Conservation (phyloP, 2,113 vertebrate species). For the Labeo catla region DNA sequence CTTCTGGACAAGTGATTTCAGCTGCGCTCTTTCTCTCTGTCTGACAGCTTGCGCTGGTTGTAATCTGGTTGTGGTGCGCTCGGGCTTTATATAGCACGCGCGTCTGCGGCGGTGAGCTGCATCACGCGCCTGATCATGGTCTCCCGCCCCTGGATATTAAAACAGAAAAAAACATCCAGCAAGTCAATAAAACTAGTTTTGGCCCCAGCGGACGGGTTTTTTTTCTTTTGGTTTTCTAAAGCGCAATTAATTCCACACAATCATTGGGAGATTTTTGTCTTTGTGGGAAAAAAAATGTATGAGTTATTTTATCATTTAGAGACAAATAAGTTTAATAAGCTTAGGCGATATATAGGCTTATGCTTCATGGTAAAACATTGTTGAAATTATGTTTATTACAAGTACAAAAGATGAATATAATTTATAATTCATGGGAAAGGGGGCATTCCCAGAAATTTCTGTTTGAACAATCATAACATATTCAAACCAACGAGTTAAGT, state of each 20-base stretch:
- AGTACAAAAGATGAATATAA: background rate
- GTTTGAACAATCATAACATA: background rate
- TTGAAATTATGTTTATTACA: background rate
- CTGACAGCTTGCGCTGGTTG: conserved; percentile 50
- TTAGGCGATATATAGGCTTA: background rate
- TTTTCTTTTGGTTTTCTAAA: conserved; percentile 66
- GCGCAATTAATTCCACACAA: conserved; percentile 52
- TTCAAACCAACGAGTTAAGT: background rate
- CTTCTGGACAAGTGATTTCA: conserved; percentile 1
- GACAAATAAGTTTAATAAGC: background rate
- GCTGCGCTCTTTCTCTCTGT: background rate
- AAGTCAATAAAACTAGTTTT: conserved; percentile 58
- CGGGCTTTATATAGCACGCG: conserved; percentile 71
- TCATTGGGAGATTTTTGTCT: background rate
- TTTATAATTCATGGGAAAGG: background rate
- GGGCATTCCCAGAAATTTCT: background rate
- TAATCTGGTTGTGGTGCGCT: conserved; percentile 64
- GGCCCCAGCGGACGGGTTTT: conserved; percentile 50
- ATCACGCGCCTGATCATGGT: conserved; percentile 68
- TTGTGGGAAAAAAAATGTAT: background rate
- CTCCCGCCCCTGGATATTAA: conserved; percentile 53
- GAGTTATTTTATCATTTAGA: background rate
- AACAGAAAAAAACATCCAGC: background rate
- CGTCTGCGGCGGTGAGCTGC: conserved; percentile 72
- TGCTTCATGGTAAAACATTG: background rate